Conservation (phyloP, 2,113 vertebrate genomes). For the Zosterops lateralis region DNA sequence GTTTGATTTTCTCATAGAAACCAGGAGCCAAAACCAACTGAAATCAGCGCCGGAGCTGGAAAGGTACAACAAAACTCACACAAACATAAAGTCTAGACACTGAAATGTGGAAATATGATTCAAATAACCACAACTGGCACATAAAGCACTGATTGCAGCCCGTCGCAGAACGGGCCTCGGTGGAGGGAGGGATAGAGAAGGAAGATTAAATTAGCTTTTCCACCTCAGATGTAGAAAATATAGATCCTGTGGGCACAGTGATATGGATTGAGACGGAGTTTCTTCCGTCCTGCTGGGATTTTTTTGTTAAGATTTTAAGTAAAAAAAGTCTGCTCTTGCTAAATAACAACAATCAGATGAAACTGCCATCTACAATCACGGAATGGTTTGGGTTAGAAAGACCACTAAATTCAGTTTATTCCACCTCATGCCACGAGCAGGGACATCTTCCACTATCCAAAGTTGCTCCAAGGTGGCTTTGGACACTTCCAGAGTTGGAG, state of each 20-base stretch:
- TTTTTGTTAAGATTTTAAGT: not conserved
- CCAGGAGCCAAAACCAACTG: constrained; percentile 58
- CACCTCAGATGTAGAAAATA: not conserved
- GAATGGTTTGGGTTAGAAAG: not conserved
- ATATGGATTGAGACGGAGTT: not conserved
- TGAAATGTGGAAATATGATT: constrained; percentile 64
- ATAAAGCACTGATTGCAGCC: constrained; percentile 5
- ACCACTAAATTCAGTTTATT: not conserved
- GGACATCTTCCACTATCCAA: not conserved
- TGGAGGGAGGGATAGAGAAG: not conserved
- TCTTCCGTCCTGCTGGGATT: not conserved
- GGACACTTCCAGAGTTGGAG: not conserved
- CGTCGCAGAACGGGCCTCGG: not conserved
- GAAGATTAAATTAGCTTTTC: constrained; percentile 20
- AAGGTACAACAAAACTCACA: constrained; percentile 59
- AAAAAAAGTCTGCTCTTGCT: not conserved
- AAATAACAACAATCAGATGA: not conserved
- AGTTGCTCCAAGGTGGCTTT: not conserved
- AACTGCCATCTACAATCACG: not conserved
- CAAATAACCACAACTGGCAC: constrained; percentile 60
- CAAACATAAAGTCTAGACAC: constrained; percentile 65
- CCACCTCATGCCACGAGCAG: accelerated
- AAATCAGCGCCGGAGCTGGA: constrained; percentile 46
- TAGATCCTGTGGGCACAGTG: not conserved
- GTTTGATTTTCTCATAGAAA: constrained; percentile 35